Evolutionary conservation across 2,797 vertebrate genomes (phyloP), one percentile per base, ranked within the genome.

Genomic region (Buphagus erythrorhynchus): DNA sequence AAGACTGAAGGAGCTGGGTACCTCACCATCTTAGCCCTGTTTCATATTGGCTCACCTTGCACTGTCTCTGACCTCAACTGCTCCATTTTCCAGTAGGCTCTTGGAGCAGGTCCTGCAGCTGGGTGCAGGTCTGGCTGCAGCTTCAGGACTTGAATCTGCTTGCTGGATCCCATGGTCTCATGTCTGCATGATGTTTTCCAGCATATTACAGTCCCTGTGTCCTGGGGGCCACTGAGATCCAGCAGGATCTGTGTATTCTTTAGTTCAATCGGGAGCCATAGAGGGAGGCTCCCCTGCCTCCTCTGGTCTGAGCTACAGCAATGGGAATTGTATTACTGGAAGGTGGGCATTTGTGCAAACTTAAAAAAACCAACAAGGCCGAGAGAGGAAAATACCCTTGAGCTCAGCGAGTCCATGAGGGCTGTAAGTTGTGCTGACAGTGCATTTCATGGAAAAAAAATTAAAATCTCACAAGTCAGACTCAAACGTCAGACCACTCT

Each of bases 11-110:
- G 17, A 73, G 31, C 36, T 36, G 31, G 13, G 46, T 55, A 38
- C 10, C 25, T 36, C 51, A 14, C 8, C 0, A 0, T 43, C 55
- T 52, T 59, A 77, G 57, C 16, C 9, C 15, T n/a, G 7, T 75
- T 59, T 45, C 8, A 5, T 40, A 31, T 3, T 33, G 1, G 4
- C 22, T 65, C 6, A 0, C 26, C 42, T 25, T 22, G 57, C 16
- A 1, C 16, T 1, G 5, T 75, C 35, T 79, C 61, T 61, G 19
- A 13, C 19, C 22, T 65, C 49, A 38, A 13, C 36, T 18, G 25
- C 28, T 89, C 22, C 14, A 11, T 68, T 65, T 68, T n/a, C 49
- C 15, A 3, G 4, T 1, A 40, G 48, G 38, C 40, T 49, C 24
- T 31, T 6, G 18, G 28, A 54, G 75, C 38, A 40, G 35, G 26